Base-by-base conservation (phyloP, 2,888 invertebrate genomes). In the Notocelia uddmanniana region DNA sequence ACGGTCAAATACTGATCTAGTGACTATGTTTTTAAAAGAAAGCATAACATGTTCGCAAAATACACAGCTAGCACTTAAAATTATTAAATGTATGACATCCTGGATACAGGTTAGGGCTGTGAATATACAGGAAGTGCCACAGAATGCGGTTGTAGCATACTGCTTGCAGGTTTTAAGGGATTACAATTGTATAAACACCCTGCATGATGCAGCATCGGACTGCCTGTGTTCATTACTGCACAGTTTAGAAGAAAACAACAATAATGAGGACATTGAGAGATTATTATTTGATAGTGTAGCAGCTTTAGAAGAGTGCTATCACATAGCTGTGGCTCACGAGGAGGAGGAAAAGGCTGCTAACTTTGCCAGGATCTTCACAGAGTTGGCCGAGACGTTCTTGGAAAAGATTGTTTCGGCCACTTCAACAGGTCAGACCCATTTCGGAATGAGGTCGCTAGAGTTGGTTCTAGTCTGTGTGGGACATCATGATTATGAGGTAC, bases 401-500 rank as follows among this genome's bases (percentile, higher is more conserved):
- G 96, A 97, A 76, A 96, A 97, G 83, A 97, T 99, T 81, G 95
- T 98, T 10, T 94, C 95, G 52, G 95, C 95, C 69, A 93, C 94
- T 55, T 94, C 95, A 13, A 94, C 95, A 76, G 94, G 95, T 10
- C 87, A 90, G 73, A 94, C 95, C 21, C 97, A 97, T 88, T 97
- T 96, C 90, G 96, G 97, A 0, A 93, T 98, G 75, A 96, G 97
- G 85, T 96, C 97, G 3, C 93, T 99, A 74, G 98, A 99, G 85
- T 93, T 99, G 77, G 96, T 98, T 11, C 93, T 99, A 59, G 96
- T 97, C 48, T 98, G 99, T 90, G 97, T 98, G 11, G 98, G 98
- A 0, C 99, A 99, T 93, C 98, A 99, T 89, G 99, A 99, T 88
- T 99, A 98, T 92, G 98, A 99, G 95, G 98, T 92, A 81, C 83